A percentile compares a stretch with the other conserved stretches of the same genome.
phyloP scores from a whole-genome alignment of 2,113 vertebrate species.

The Lanius ludovicianus region DNA sequence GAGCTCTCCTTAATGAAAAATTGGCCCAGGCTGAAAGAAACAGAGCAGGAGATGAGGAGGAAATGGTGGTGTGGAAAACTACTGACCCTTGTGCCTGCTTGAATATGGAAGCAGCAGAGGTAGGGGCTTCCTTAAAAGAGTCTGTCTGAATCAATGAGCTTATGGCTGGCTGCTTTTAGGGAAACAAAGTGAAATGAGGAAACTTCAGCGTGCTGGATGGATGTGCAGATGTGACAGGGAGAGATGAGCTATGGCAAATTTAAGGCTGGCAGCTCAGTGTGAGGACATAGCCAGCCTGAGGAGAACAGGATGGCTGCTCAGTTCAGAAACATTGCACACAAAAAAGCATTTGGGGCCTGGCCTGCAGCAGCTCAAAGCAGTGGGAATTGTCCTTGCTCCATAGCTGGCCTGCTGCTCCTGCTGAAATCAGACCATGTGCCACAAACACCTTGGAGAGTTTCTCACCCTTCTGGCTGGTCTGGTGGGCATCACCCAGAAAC shows the following conservation, averaged over 20 bases:
- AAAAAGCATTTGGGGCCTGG: background rate
- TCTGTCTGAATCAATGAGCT: background rate
- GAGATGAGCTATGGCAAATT: background rate
- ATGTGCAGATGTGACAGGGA: background rate
- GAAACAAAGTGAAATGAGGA: background rate
- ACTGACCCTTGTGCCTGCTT: background rate
- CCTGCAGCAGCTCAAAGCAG: background rate
- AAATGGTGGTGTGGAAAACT: background rate
- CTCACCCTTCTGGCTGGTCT: background rate
- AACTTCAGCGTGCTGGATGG: background rate
- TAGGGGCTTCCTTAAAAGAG: background rate
- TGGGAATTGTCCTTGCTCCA: background rate
- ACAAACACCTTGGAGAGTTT: rapidly evolving
- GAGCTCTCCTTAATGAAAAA: background rate
- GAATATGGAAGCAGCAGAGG: background rate
- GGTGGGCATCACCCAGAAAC: background rate
- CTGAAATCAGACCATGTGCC: background rate
- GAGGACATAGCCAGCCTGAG: background rate
- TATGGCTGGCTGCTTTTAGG: background rate
- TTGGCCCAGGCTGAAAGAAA: background rate
- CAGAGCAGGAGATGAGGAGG: background rate
- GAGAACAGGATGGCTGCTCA: background rate
- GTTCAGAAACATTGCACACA: background rate
- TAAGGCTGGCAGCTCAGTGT: background rate
- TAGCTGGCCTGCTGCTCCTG: background rate